Conservation (phyloP, 2,888 invertebrate species). For the Clivina fossor region DNA sequence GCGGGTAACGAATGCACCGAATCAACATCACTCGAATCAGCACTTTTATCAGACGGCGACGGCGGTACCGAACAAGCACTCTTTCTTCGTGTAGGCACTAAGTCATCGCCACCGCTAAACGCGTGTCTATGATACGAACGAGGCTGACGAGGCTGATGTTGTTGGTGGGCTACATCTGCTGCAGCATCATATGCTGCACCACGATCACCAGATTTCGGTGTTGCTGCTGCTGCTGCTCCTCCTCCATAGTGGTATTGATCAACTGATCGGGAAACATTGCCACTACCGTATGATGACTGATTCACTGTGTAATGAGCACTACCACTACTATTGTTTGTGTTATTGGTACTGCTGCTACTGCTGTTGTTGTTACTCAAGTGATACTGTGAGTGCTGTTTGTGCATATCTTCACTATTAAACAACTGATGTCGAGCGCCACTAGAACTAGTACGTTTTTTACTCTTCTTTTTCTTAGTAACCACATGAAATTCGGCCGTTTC, state of each 20-base stretch:
- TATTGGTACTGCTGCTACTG: not conserved
- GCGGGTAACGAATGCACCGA: slow-evolving; percentile 77
- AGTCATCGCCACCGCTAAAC: slow-evolving; percentile 15
- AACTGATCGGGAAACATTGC: too few species aligned
- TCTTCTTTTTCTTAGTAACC: slow-evolving; percentile 79
- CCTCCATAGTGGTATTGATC: too few species aligned
- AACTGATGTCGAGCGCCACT: slow-evolving; percentile 52
- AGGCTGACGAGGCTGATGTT: too few species aligned
- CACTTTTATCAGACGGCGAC: slow-evolving; percentile 80
- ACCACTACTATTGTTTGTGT: too few species aligned
- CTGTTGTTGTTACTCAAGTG: not conserved
- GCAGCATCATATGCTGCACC: too few species aligned
- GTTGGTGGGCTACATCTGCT: too few species aligned
- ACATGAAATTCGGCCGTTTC: slow-evolving; percentile 82
- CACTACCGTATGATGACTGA: too few species aligned
- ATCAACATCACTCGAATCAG: slow-evolving; percentile 80
- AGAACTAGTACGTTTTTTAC: slow-evolving; percentile 66
- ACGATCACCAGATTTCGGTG: too few species aligned
- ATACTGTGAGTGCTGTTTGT: not conserved
- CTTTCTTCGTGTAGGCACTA: slow-evolving; percentile 56
- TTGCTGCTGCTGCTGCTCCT: too few species aligned
- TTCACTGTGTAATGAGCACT: too few species aligned
- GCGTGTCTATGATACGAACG: slow-evolving; percentile 7
- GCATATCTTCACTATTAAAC: slow-evolving; percentile 36
- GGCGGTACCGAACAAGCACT: slow-evolving; percentile 80